Conservation (phyloP, 2,888 invertebrate species). For the Seira sanloemensis region DNA sequence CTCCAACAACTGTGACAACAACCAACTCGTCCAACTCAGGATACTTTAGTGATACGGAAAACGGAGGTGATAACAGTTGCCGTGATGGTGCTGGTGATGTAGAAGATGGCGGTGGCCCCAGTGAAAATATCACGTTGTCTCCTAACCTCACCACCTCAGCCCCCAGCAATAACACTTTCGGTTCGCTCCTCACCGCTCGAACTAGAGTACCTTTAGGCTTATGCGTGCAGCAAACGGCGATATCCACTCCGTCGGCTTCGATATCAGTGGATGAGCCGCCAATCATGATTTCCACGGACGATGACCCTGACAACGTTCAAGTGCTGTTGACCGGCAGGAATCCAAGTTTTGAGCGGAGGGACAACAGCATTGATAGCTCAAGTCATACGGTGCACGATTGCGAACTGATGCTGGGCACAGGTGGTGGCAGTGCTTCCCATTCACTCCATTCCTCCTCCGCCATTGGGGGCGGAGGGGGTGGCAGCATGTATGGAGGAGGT, state of each 20-base stretch:
- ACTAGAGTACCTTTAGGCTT: conserved; percentile 72
- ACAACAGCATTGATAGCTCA: conserved; percentile 50
- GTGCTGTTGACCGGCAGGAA: conserved; percentile 43
- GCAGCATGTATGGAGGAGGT: background rate
- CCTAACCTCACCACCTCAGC: background rate
- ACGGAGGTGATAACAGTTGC: conserved; percentile 11
- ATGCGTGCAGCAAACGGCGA: conserved; percentile 72
- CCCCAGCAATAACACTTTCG: background rate
- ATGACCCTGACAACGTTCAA: conserved; percentile 71
- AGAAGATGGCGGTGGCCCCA: background rate
- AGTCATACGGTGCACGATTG: conserved; percentile 55
- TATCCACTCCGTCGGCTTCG: conserved; percentile 70
- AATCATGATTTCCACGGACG: conserved; percentile 72
- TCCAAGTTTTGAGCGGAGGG: conserved; percentile 42
- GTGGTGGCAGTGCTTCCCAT: conserved; percentile 46
- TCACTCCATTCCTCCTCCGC: conserved; percentile 46
- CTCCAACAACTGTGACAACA: conserved; percentile 27
- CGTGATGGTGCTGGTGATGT: background rate
- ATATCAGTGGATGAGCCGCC: conserved; percentile 72
- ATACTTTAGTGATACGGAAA: conserved; percentile 62
- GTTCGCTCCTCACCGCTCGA: conserved; percentile 32
- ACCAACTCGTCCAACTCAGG: conserved; percentile 56
- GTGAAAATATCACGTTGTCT: background rate
- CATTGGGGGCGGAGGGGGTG: conserved; percentile 23
- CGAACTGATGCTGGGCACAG: conserved; percentile 49